These are phyloP conservation scores for Cyrtodaria siliqua DNA, from an alignment of 2,888 invertebrate species.

Conservation along the genomic window DNA sequence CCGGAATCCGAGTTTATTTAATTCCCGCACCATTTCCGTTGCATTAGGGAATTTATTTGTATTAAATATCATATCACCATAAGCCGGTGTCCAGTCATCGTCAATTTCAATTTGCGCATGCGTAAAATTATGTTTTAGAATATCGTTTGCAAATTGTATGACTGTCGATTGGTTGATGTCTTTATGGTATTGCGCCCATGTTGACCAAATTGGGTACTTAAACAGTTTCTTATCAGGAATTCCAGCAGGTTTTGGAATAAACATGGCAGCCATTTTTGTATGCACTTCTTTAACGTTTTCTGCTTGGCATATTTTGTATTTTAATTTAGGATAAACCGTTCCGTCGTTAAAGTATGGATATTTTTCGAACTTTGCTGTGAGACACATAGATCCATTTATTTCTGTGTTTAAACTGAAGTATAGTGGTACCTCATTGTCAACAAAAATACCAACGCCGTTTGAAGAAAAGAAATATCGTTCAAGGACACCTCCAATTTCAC, in stretches of 20 bases:
- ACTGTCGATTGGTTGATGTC: conserved; percentile 89
- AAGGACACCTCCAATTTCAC: conserved; percentile 84
- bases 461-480: conserved; percentile 89
- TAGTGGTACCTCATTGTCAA: conserved; percentile 90
- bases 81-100: conserved; percentile 94
- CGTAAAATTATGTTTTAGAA: conserved; percentile 68
- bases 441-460: conserved; percentile 90
- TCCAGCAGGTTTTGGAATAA: conserved; percentile 87
- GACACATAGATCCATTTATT: conserved; percentile 66
- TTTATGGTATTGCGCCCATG: conserved; percentile 92
- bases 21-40: conserved; percentile 85
- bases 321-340: conserved; percentile 55
- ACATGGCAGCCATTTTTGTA: conserved; percentile 88
- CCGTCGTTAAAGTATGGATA: conserved; percentile 73
- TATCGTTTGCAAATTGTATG: conserved; percentile 71
- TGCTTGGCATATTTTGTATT: conserved; percentile 74
- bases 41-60: conserved; percentile 91
- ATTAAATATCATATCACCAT: conserved; percentile 93
- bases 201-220: conserved; percentile 94
- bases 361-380: conserved; percentile 67
- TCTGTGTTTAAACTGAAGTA: conserved; percentile 92
- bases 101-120: conserved; percentile 90
- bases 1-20: conserved; percentile 89
- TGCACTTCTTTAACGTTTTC: conserved; percentile 68
- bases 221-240: conserved; percentile 91